A percentile compares a stretch with the other conserved stretches of the same genome.
Evolutionary conservation across 2,113 vertebrate species (phyloP).

Genomic region (Myrmecobius fasciatus): DNA sequence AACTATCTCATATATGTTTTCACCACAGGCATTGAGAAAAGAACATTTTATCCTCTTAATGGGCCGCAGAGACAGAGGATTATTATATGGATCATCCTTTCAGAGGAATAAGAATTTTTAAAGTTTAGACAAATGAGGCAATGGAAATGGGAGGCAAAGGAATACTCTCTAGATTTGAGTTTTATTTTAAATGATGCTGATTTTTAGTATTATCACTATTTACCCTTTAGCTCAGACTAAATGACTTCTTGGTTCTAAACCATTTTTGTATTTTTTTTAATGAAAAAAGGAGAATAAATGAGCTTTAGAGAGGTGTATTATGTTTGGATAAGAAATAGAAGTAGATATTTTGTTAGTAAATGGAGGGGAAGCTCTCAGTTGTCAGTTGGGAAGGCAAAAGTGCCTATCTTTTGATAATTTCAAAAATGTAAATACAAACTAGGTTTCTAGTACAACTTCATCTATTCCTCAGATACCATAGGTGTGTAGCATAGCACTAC

Average conservation of each 20-base stretch:
- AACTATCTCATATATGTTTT: constrained; percentile 50
- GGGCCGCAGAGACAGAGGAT: not conserved
- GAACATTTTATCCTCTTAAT: constrained; percentile 29
- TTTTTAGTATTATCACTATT: not conserved
- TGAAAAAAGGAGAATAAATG: not conserved
- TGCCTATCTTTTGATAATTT: not conserved
- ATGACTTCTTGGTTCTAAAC: not conserved
- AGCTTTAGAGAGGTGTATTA: not conserved
- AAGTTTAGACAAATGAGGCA: not conserved
- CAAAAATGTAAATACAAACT: too few species aligned
- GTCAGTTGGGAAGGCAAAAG: not conserved
- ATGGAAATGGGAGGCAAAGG: not conserved
- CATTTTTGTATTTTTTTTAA: constrained; percentile 13
- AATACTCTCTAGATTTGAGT: not conserved
- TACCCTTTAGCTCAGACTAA: constrained; percentile 33
- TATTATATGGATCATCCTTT: not conserved
- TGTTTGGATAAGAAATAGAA: not conserved
- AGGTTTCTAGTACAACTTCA: not conserved
- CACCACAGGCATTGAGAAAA: constrained; percentile 22
- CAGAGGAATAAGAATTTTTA: not conserved
- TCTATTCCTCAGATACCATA: too few species aligned
- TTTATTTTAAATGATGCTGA: not conserved
- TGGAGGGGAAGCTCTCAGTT: not conserved
- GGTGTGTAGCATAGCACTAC: not conserved
- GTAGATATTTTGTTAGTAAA: accelerated